These are phyloP conservation scores for Lepidonotus clava DNA, from an alignment of 2,888 invertebrate genomes.

Conservation along the genomic window DNA sequence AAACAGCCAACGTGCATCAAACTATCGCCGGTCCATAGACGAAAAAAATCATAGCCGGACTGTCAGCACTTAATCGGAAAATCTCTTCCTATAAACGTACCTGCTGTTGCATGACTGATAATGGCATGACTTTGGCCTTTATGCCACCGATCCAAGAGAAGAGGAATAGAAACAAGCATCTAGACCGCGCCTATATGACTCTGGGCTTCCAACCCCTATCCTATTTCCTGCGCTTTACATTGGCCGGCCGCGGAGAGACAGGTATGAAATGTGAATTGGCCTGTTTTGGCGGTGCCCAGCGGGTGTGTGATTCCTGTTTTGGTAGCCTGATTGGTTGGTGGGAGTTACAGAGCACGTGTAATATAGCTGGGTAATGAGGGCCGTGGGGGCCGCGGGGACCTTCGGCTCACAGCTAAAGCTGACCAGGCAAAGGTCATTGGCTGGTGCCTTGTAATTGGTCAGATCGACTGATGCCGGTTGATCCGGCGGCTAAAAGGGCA, in stretches of 20 bases:
- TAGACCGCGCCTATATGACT: too few species aligned
- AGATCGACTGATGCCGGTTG: slow-evolving; percentile 32
- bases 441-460: slow-evolving; percentile 8
- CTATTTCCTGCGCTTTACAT: not conserved
- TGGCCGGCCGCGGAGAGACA: not conserved
- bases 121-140: too few species aligned
- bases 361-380: not conserved
- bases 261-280: not conserved
- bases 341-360: not conserved
- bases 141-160: too few species aligned
- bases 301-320: not conserved
- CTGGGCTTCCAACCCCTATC: not conserved
- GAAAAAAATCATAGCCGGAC: too few species aligned
- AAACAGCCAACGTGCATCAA: too few species aligned
- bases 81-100: not conserved
- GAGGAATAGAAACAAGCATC: too few species aligned
- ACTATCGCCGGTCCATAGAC: too few species aligned
- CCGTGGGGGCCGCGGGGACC: not conserved
- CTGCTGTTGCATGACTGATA: not conserved
- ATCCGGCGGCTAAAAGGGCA: slow-evolving; percentile 8
- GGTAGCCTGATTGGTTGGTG: not conserved
- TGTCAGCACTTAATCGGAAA: not conserved
- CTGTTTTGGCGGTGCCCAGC: not conserved
- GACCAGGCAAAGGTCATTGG: not conserved
- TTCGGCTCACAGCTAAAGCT: not conserved